phyloP scores from a whole-genome alignment of 2,797 vertebrate species.

The Setipinna tenuifilis region DNA sequence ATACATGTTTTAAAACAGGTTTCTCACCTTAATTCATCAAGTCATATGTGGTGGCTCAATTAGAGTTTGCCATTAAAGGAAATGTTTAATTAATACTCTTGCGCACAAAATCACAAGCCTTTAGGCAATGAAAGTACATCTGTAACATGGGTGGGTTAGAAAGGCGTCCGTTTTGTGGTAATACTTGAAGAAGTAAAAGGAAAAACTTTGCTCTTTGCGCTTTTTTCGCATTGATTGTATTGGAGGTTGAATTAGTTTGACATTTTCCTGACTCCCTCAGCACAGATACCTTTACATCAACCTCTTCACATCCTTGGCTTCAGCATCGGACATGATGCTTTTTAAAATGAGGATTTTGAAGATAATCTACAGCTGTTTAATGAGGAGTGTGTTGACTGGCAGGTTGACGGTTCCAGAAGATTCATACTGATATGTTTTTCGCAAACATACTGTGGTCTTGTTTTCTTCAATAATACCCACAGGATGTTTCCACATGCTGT shows the following conservation, averaged over 20 bases:
- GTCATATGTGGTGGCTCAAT: background rate
- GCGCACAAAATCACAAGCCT: background rate
- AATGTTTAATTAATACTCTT: background rate
- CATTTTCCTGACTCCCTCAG: background rate
- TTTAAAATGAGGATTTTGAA: background rate
- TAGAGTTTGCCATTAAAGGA: background rate
- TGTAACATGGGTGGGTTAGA: background rate
- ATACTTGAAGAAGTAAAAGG: background rate
- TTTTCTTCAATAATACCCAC: background rate
- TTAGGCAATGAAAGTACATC: background rate
- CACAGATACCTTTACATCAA: background rate
- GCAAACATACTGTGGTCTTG: background rate
- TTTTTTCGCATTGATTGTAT: background rate
- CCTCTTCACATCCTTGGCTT: background rate
- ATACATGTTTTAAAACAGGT: background rate
- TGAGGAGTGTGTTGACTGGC: background rate
- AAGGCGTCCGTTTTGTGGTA: background rate
- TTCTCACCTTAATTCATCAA: background rate
- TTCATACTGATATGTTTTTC: background rate
- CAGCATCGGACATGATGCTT: background rate
- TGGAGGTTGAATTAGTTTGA: background rate
- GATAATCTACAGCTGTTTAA: background rate
- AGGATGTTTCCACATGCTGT: background rate
- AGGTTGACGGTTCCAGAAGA: background rate
- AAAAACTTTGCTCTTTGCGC: background rate